Percentiles rank a stretch among this genome's conserved stretches.
phyloP scores from a whole-genome alignment of 2,888 invertebrate species.

The Gymnoscelis rufifasciata region DNA sequence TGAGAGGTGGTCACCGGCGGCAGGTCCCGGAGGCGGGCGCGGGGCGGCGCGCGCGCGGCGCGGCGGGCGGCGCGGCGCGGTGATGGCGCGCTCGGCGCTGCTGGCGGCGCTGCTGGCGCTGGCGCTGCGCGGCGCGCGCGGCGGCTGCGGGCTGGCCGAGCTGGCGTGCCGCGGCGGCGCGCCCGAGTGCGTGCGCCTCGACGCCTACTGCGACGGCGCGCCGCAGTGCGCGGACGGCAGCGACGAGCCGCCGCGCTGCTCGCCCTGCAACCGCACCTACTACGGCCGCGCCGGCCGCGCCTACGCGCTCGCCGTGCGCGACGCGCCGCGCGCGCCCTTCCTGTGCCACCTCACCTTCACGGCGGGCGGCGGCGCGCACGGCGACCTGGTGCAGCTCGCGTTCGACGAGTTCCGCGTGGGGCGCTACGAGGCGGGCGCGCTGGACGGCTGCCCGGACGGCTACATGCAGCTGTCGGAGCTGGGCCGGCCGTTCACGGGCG shows the following conservation, averaged over 20 bases:
- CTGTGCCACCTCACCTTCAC: slow-evolving; percentile 95
- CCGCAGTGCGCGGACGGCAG: slow-evolving; percentile 92
- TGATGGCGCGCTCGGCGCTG: slow-evolving; percentile 21
- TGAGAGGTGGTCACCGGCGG: too few species aligned
- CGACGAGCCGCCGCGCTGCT: slow-evolving; percentile 85
- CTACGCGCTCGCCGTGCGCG: slow-evolving; percentile 87
- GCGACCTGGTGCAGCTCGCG: slow-evolving; percentile 92
- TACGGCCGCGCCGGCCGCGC: slow-evolving; percentile 92
- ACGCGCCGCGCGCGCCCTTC: slow-evolving; percentile 89
- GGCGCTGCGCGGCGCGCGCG: slow-evolving; percentile 47
- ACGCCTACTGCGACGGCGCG: slow-evolving; percentile 91
- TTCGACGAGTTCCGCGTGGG: slow-evolving; percentile 94
- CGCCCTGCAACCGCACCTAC: slow-evolving; percentile 90
- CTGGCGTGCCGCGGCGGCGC: slow-evolving; percentile 75
- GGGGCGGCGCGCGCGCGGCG: slow-evolving; percentile 10
- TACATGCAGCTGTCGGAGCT: slow-evolving; percentile 93
- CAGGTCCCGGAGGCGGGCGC: background rate
- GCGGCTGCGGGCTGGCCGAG: slow-evolving; percentile 63
- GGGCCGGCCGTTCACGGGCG: slow-evolving; percentile 91
- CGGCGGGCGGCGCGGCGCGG: slow-evolving; percentile 17
- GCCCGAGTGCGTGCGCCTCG: slow-evolving; percentile 90
- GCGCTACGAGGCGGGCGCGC: slow-evolving; percentile 85
- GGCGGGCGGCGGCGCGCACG: slow-evolving; percentile 91
- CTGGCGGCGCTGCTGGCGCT: slow-evolving; percentile 26
- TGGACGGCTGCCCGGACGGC: slow-evolving; percentile 91